Evolutionary conservation across 1,140 invertebrate genomes (phyloP).

Genomic region (Caerostris darwini): DNA sequence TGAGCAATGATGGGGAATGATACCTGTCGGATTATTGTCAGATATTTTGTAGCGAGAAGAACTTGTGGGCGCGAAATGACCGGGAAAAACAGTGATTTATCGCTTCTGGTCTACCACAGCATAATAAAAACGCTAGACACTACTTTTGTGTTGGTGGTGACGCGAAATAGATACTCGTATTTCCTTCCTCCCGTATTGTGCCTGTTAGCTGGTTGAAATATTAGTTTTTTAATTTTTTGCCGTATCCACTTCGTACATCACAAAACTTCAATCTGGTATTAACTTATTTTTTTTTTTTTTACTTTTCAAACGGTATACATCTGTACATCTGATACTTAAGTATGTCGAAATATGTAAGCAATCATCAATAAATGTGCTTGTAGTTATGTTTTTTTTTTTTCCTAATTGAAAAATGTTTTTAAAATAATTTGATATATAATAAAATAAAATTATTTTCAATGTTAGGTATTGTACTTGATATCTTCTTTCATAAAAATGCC

Average conservation of each 20-base stretch:
- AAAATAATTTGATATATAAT: no score
- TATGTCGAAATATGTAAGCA: no score
- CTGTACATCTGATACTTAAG: no score
- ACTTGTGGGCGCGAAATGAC: neutral
- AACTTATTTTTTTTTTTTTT: no score
- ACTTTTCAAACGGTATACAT: no score
- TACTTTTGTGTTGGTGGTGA: neutral
- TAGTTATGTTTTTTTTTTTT: no score
- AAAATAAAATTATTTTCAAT: no score
- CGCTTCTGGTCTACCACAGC: neutral
- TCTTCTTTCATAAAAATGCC: no score
- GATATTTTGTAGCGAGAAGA: constrained; percentile 23
- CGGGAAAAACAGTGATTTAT: constrained; percentile 29
- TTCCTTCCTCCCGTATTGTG: neutral
- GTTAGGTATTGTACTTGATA: no score
- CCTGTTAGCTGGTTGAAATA: neutral
- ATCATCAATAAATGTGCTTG: no score
- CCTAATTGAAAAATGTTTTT: no score
- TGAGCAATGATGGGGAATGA: constrained; percentile 55
- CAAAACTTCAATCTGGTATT: no score
- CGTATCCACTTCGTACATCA: neutral
- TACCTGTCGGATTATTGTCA: constrained; percentile 59
- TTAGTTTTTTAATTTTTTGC: neutral
- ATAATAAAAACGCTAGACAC: constrained; percentile 11
- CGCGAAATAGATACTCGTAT: neutral